These are phyloP conservation scores for Myathropa florea DNA, from an alignment of 2,888 invertebrate species.

Conservation along the genomic window DNA sequence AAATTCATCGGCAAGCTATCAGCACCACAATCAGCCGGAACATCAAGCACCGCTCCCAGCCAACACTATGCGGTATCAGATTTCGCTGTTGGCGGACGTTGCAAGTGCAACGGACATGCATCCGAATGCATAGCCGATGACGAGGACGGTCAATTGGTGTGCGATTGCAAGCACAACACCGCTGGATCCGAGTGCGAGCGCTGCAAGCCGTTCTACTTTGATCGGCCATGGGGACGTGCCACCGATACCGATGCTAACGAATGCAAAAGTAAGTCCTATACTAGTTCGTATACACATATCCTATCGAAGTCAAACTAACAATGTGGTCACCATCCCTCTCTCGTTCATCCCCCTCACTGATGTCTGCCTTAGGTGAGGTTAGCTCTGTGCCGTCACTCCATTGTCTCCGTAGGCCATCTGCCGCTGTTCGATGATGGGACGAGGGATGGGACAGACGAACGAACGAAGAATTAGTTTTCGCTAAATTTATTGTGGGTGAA, in stretches of 20 bases:
- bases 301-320: not conserved
- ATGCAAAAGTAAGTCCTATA: constrained; percentile 93
- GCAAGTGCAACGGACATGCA: constrained; percentile 99
- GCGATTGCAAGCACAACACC: constrained; percentile 99
- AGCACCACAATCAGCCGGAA: constrained; percentile 78
- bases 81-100: constrained; percentile 98
- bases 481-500: constrained; percentile 69
- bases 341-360: not conserved
- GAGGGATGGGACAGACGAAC: not conserved
- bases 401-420: constrained; percentile 63
- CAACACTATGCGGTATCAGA: constrained; percentile 98
- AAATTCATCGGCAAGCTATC: constrained; percentile 78
- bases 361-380: constrained; percentile 37
- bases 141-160: constrained; percentile 89
- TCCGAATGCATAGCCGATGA: constrained; percentile 90
- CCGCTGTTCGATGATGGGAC: constrained; percentile 28
- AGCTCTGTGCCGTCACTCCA: constrained; percentile 39
- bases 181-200: constrained; percentile 99
- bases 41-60: constrained; percentile 80
- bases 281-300: not conserved
- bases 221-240: constrained; percentile 99
- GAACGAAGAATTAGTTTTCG: constrained; percentile 61
- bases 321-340: too few relatives aligned
- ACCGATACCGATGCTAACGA: constrained; percentile 98
- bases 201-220: constrained; percentile 99